Conservation (phyloP, 2,888 invertebrate genomes). For the Perdita meconis region DNA sequence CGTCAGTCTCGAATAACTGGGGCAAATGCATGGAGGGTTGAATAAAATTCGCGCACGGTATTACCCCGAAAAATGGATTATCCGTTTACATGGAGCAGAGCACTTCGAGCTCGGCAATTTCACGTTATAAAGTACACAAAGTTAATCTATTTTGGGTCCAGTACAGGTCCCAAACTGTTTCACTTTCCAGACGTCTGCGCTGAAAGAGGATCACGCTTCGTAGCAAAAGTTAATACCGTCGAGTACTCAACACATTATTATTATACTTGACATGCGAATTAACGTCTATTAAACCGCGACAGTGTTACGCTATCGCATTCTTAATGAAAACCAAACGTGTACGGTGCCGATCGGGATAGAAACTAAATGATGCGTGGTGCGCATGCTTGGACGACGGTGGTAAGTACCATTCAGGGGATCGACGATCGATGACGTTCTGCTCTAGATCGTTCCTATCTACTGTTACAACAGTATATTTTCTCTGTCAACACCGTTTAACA, state of each 20-base stretch:
- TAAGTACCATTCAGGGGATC: slow-evolving; percentile 44
- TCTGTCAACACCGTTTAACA: slow-evolving; percentile 5
- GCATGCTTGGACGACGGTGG: slow-evolving; percentile 61
- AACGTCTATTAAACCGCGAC: slow-evolving; percentile 8
- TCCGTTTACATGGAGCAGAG: background rate
- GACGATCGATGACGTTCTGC: slow-evolving; percentile 15
- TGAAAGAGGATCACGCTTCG: slow-evolving; percentile 4
- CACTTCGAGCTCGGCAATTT: background rate
- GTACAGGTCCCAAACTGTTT: background rate
- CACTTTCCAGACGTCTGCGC: background rate
- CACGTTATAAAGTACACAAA: slow-evolving; percentile 11
- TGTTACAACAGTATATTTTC: slow-evolving; percentile 4
- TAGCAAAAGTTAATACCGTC: background rate
- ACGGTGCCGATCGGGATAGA: slow-evolving; percentile 43
- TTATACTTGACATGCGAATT: slow-evolving; percentile 28
- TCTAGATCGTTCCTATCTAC: slow-evolving; percentile 23
- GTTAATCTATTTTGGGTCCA: background rate
- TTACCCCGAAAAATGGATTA: background rate
- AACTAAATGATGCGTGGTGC: slow-evolving; percentile 58
- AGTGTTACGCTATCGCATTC: slow-evolving; percentile 10
- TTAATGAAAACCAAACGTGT: slow-evolving; percentile 31
- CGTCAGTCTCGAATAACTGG: background rate
- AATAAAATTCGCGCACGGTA: background rate
- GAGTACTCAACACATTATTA: slow-evolving; percentile 5
- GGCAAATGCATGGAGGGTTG: background rate